Conservation (phyloP, 1,140 invertebrate species). For the Sycobia sp. region DNA sequence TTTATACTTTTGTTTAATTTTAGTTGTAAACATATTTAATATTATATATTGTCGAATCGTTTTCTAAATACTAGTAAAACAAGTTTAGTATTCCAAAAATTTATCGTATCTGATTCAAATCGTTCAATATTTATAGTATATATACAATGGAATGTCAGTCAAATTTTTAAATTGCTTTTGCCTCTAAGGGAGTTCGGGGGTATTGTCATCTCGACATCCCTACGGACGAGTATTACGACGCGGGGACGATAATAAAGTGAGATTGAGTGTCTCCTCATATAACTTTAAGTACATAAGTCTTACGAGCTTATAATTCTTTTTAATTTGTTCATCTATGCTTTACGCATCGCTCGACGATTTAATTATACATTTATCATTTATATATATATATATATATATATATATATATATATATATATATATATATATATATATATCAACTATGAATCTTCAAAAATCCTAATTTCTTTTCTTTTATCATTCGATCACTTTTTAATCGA, state of each 20-base stretch:
- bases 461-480: constrained; percentile 19
- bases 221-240: constrained; percentile 9
- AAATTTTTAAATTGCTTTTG: too few species aligned
- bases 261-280: neutral
- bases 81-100: too few species aligned
- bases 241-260: neutral
- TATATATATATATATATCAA: constrained; percentile 3
- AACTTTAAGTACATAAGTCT: constrained; percentile 32
- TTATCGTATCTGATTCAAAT: too few species aligned
- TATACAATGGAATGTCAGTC: too few species aligned
- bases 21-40: too few species aligned
- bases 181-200: neutral
- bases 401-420: constrained; percentile 7
- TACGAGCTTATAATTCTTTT: constrained; percentile 7
- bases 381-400: constrained; percentile 12
- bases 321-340: constrained; percentile 1
- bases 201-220: constrained; percentile 12
- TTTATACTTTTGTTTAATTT: too few species aligned
- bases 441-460: constrained; percentile 19
- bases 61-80: too few species aligned
- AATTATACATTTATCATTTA: neutral
- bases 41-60: too few species aligned
- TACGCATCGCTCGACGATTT: constrained; percentile 13
- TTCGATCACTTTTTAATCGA: constrained; percentile 5
- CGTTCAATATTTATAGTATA: too few species aligned